phyloP scores from a whole-genome alignment of 1,140 invertebrate genomes.

The Ectropis grisescens region DNA sequence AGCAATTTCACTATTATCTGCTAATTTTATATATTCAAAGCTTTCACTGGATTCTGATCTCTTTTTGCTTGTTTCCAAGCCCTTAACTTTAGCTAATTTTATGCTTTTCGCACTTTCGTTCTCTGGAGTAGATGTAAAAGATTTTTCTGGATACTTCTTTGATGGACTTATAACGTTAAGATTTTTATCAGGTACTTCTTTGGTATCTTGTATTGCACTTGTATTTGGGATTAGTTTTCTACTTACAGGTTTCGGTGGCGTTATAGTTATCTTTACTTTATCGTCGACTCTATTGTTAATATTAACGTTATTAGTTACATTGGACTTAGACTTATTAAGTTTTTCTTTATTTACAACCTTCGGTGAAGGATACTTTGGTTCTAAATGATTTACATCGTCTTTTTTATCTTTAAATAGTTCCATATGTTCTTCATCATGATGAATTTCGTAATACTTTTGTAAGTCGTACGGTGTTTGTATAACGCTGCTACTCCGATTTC shows the following conservation, averaged over 20 bases:
- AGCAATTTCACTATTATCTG: constrained; percentile 60
- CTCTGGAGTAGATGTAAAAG: constrained; percentile 45
- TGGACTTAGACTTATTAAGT: constrained; percentile 23
- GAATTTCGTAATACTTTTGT: constrained; percentile 65
- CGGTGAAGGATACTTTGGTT: constrained; percentile 33
- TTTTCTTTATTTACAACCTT: constrained; percentile 41
- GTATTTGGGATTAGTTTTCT: constrained; percentile 40
- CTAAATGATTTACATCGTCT: constrained; percentile 18
- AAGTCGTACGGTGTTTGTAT: constrained; percentile 68
- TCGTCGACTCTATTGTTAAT: constrained; percentile 16
- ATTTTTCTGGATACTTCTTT: constrained; percentile 60
- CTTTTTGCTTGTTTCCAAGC: constrained; percentile 57
- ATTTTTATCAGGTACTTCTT: constrained; percentile 54
- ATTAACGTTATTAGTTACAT: constrained; percentile 9
- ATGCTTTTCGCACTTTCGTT: constrained; percentile 49
- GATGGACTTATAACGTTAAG: constrained; percentile 59
- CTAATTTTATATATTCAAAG: constrained; percentile 63
- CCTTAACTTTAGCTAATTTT: constrained; percentile 61
- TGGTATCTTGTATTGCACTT: constrained; percentile 61
- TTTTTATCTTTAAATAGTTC: constrained; percentile 48
- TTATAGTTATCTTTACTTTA: constrained; percentile 24
- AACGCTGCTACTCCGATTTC: constrained; percentile 58
- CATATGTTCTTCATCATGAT: constrained; percentile 60
- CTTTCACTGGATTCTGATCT: constrained; percentile 54
- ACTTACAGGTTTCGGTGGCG: constrained; percentile 21